Evolutionary conservation across 1,140 invertebrate species (phyloP).

Genomic region (Temnothorax curvispinosus): DNA sequence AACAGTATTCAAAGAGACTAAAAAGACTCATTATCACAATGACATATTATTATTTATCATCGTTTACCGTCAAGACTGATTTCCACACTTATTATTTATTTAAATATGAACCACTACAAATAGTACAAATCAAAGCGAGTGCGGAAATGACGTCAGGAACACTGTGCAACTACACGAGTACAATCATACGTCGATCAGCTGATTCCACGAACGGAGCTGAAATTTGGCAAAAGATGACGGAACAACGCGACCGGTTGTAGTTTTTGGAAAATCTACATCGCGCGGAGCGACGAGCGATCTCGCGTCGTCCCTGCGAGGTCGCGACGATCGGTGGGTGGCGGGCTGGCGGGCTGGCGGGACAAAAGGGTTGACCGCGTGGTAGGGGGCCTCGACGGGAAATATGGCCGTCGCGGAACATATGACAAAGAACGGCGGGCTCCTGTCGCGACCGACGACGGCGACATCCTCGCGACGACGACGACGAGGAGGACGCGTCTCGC

Average conservation of each 20-base stretch:
- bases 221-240: not conserved
- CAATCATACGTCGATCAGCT: not conserved
- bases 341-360: no score
- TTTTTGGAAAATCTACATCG: not conserved
- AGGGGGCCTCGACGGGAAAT: slow-evolving; percentile 71
- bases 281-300: not conserved
- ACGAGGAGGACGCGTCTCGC: slow-evolving; percentile 32
- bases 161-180: not conserved
- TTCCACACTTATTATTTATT: not conserved
- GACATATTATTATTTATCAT: not conserved
- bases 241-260: not conserved
- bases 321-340: not conserved
- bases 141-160: not conserved
- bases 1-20: not conserved
- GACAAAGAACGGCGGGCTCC: slow-evolving; percentile 82
- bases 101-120: not conserved
- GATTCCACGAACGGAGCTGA: not conserved
- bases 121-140: not conserved
- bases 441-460: slow-evolving; percentile 63
- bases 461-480: slow-evolving; percentile 45
- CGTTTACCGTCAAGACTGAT: not conserved
- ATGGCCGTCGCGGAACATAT: slow-evolving; percentile 84
- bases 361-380: not conserved
- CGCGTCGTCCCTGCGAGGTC: not conserved
- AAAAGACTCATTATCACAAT: not conserved